Conservation (phyloP, 2,888 invertebrate genomes). For the Pachycephus smyrnensis region DNA sequence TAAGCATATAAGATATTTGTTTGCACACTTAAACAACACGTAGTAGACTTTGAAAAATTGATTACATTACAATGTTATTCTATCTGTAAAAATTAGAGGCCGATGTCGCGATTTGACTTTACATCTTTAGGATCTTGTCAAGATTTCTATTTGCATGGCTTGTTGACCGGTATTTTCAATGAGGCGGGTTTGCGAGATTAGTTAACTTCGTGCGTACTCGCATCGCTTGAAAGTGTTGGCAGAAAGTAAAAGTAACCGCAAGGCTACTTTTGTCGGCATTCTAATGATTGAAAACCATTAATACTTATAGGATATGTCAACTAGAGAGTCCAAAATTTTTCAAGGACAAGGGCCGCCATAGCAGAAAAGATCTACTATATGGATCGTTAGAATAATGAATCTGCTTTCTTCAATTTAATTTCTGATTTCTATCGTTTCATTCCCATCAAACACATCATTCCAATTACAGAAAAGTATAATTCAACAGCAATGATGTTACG, state of each 20-base stretch:
- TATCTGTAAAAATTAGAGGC: neutral
- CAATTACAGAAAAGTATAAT: neutral
- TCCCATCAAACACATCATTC: neutral
- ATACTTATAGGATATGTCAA: neutral
- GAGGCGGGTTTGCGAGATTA: neutral
- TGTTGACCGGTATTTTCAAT: neutral
- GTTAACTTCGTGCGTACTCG: neutral
- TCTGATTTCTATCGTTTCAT: neutral
- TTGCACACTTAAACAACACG: neutral
- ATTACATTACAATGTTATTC: neutral
- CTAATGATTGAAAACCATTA: neutral
- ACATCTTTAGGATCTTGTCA: neutral
- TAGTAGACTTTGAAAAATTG: neutral
- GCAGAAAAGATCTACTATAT: neutral
- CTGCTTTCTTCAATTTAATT: neutral
- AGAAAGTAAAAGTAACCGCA: neutral
- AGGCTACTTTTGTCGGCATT: neutral
- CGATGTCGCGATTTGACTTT: neutral
- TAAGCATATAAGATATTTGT: neutral
- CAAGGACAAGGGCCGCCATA: neutral
- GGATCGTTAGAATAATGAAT: neutral
- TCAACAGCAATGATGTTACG: neutral
- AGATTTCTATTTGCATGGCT: neutral
- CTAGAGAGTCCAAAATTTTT: neutral
- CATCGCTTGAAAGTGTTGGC: neutral